A percentile compares a stretch with the other conserved stretches of the same genome.
These are phyloP conservation scores for Scaptomyza hsui DNA, from an alignment of 1,140 invertebrate species.

Conservation along the genomic window DNA sequence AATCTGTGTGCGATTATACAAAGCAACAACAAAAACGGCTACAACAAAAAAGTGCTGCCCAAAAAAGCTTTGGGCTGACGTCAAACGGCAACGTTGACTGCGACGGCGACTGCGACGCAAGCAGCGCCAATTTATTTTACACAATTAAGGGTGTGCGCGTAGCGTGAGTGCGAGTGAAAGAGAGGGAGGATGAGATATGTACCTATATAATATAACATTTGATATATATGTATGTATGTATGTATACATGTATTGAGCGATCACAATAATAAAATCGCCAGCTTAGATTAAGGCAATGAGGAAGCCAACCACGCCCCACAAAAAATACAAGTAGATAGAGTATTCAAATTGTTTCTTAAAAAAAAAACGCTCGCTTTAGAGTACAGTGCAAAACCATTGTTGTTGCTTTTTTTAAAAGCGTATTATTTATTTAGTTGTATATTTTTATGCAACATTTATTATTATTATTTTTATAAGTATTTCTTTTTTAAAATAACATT, in stretches of 20 bases:
- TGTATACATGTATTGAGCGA: conserved; percentile 38
- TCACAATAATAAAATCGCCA: conserved; percentile 78
- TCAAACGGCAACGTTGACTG: conserved; percentile 59
- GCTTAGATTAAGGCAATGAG: conserved; percentile 77
- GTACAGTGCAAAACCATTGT: conserved; percentile 60
- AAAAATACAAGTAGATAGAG: conserved; percentile 24
- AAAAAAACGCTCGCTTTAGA: conserved; percentile 46
- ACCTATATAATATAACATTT: conserved; percentile 4
- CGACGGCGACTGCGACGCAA: conserved; percentile 32
- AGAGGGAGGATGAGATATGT: conserved; percentile 30
- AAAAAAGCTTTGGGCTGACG: conserved; percentile 76
- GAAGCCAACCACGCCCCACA: conserved; percentile 55
- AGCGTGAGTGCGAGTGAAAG: conserved; percentile 30
- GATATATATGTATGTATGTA: conserved; percentile 1
- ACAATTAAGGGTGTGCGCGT: conserved; percentile 79
- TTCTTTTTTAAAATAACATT: conserved; percentile 35
- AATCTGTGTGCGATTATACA: conserved; percentile 76
- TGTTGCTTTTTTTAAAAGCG: conserved; percentile 24
- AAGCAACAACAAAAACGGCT: conserved; percentile 43
- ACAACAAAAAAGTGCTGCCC: conserved; percentile 63
- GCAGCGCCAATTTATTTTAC: conserved; percentile 80
- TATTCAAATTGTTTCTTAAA: conserved; percentile 26
- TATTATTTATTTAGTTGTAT: conserved; percentile 33
- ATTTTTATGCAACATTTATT: conserved; percentile 76
- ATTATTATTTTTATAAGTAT: conserved; percentile 47